phyloP scores from a whole-genome alignment of 1,140 invertebrate species.

The Sweltsa coloradensis region DNA sequence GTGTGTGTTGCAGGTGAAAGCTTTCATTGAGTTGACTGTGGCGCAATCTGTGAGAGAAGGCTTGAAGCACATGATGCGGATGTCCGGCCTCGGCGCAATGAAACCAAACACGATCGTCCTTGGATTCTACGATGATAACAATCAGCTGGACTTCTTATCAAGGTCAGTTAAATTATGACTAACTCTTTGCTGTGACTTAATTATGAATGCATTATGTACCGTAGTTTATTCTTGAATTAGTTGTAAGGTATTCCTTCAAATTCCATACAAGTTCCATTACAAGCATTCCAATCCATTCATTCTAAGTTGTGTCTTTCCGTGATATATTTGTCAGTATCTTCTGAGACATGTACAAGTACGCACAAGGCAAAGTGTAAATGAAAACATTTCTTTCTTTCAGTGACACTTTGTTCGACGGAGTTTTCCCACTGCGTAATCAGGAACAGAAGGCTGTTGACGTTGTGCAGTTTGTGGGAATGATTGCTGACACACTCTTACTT shows the following conservation, averaged over 20 bases:
- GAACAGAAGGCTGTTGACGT: slow-evolving; percentile 19
- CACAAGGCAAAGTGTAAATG: no score
- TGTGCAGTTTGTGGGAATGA: slow-evolving; percentile 78
- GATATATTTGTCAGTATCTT: no score
- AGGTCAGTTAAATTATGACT: slow-evolving; percentile 30
- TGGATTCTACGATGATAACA: slow-evolving; percentile 74
- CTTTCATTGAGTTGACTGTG: slow-evolving; percentile 91
- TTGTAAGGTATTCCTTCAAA: no score
- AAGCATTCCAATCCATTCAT: no score
- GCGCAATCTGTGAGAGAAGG: slow-evolving; percentile 75
- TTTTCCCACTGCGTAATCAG: slow-evolving; percentile 17
- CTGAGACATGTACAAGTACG: no score
- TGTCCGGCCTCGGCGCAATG: slow-evolving; percentile 96
- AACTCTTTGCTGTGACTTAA: no score
- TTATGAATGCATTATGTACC: no score
- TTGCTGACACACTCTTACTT: slow-evolving; percentile 76
- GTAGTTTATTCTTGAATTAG: no score
- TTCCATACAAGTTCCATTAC: no score
- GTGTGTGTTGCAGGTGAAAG: slow-evolving; percentile 64
- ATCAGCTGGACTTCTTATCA: slow-evolving; percentile 61
- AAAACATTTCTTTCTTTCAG: no score
- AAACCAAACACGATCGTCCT: slow-evolving; percentile 93
- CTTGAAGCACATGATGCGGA: slow-evolving; percentile 78
- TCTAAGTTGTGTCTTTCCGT: no score
- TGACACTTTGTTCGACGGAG: no score